Base-by-base conservation (phyloP, 23 tunicate genomes). In the Halocynthia roretzi region DNA sequence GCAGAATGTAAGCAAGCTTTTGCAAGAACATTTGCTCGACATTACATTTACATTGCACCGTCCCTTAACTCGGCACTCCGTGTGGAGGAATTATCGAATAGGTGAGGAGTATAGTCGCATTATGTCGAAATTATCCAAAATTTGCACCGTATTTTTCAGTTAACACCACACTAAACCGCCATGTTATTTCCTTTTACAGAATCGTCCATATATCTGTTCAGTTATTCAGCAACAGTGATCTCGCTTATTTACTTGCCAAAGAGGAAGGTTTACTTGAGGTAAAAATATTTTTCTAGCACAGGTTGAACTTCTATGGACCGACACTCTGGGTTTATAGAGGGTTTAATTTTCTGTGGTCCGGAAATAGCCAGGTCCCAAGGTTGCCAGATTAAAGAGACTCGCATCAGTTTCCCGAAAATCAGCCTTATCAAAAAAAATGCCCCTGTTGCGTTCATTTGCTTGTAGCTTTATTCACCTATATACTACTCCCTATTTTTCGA, bases 161-260 rank as follows among this genome's bases (percentile, higher is more conserved):
- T n/a, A 58, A 1, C 63, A 4, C 15, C 15, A 15, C n/a, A 58
- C 63, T 58, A 58, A 58, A 1, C 2, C 63, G 22, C 19, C 2
- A 19, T 21, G 21, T 21, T n/a, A 19, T 14, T 15, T 21, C 71
- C 23, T 72, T 7, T 89, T 80, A 54, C 77, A 85, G 98, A 67
- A 89, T 96, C 56, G 99, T 96, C 23, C 99, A 96, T 61, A 90
- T 96, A 54, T 86, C 94, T 14, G 96, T 93, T 19, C 98, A 93
- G 77, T 68, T 93, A 49, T 93, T 87, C 70, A 87, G 98, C 68
- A 87, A 93, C 72, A 81, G 80, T 67, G 89, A 87, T 21, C 50
- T 87, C 0, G 89, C 94, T 40, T 80, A 65, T 53, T 65, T 62
- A 80, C 70, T 93, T 7, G 68, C 89, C 66, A 77, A 57, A 6